phyloP scores from a whole-genome alignment of 2,888 invertebrate genomes.

The Boloria selene region DNA sequence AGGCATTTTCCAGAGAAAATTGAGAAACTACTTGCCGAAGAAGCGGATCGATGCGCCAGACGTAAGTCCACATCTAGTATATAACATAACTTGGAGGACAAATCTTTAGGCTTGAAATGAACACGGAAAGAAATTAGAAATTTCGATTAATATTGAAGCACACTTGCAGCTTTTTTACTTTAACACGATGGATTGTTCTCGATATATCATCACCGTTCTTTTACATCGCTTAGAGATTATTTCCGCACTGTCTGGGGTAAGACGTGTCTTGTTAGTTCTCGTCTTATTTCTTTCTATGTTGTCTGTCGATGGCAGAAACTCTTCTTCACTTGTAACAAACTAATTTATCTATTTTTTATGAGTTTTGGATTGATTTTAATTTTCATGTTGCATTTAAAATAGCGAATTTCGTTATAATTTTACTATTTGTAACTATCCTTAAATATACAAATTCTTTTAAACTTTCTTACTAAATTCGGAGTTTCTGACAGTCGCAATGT shows the following conservation, averaged over 20 bases:
- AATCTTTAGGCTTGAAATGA: conserved; percentile 58
- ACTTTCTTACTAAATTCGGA: conserved; percentile 1
- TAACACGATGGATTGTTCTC: conserved; percentile 26
- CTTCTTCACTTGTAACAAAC: neutral
- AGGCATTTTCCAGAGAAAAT: conserved; percentile 93
- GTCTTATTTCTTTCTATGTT: conserved; percentile 56
- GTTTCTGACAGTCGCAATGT: conserved; percentile 63
- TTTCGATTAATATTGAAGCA: conserved; percentile 22
- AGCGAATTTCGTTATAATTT: too few species aligned
- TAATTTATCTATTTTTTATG: too few species aligned
- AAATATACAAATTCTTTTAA: too few species aligned
- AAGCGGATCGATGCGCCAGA: conserved; percentile 87
- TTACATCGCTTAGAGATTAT: conserved; percentile 59
- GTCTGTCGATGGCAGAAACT: conserved; percentile 65
- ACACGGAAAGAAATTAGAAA: conserved; percentile 45
- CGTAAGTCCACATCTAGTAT: conserved; percentile 70
- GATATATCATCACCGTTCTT: conserved; percentile 31
- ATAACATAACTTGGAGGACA: conserved; percentile 50
- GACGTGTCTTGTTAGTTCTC: conserved; percentile 63
- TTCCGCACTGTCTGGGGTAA: conserved; percentile 74
- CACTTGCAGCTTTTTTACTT: conserved; percentile 49
- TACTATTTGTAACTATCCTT: too few species aligned
- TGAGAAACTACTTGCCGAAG: conserved; percentile 91
- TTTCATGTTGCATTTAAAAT: neutral
- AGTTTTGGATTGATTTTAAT: neutral